Base-by-base conservation (phyloP, 2,797 vertebrate species). In the Malacoraja senta region DNA sequence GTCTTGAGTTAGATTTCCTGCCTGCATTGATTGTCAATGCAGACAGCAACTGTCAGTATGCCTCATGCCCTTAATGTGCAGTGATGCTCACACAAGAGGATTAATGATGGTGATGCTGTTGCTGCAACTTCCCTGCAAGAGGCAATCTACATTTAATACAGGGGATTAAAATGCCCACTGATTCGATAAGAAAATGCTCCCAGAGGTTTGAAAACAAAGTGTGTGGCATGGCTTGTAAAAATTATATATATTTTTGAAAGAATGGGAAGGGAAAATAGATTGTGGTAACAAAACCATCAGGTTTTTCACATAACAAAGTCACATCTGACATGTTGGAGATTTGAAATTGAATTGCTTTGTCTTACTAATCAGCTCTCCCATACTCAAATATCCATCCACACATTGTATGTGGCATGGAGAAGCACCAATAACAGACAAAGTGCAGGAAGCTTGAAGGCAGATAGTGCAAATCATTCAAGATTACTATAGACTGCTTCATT, bases 41-140 rank as follows among this genome's bases (percentile, higher is more conserved):
- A 76, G 90, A 74, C 90, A 92, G 71, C 90, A 92, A 72, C 90
- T 92, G 90, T 92, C 90, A 92, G 71, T 92, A 32, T 35, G 38
- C 71, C 44, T 71, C 38, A 13, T 53, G 68, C 90, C 24, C 90
- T 76, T 92, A 92, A 92, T 76, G 90, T 76, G 68, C 71, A 26
- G 72, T 92, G 90, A 92, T 58, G 90, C 44, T 76, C 90, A 76
- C 71, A 92, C 90, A 92, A 92, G 71, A 74, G 71, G 68, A 53
- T 74, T 92, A 92, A 92, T 74, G 71, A 92, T 53, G 53, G 71
- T n/a, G 90, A 53, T 76, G 90, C 90, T 53, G 44, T 76, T 76
- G 53, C 90, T n/a, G 38, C 26, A 74, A 92, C 12, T 76, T 92
- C 71, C 44, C 38, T 29, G 90, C 71, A 74, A 92, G 71, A 92